Conservation (phyloP, 2,888 invertebrate genomes). For the Ichneumon xanthorius region DNA sequence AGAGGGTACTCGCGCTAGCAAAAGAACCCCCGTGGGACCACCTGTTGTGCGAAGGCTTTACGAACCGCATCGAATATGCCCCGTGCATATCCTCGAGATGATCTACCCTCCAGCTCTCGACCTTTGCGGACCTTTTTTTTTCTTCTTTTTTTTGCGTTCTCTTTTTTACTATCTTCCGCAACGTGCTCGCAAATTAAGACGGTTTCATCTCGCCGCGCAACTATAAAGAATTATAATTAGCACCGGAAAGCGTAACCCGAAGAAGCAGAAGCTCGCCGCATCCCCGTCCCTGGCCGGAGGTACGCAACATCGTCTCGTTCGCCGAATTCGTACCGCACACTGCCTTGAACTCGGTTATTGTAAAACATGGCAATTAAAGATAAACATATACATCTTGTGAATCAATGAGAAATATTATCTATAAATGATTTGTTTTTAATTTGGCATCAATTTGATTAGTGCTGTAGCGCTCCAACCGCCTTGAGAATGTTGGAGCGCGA, state of each 20-base stretch:
- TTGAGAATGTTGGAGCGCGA: too few relatives aligned
- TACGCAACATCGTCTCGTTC: not conserved
- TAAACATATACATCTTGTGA: too few relatives aligned
- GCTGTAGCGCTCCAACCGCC: too few relatives aligned
- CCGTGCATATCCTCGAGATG: constrained; percentile 48
- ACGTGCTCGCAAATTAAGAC: constrained; percentile 45
- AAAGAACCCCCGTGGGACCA: constrained; percentile 62
- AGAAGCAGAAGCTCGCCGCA: constrained; percentile 3
- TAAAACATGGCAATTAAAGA: too few relatives aligned
- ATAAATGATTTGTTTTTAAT: too few relatives aligned
- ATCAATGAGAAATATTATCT: too few relatives aligned
- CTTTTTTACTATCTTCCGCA: constrained; percentile 10
- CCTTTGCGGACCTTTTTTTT: not conserved
- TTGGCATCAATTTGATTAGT: too few relatives aligned
- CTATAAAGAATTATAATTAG: constrained; percentile 65
- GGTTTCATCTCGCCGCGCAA: constrained; percentile 30
- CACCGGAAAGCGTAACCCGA: constrained; percentile 34
- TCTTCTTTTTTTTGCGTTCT: constrained; percentile 9
- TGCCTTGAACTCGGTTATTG: constrained; percentile 3
- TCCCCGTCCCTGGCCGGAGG: not conserved
- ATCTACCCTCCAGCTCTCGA: constrained; percentile 12
- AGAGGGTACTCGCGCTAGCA: constrained; percentile 61
- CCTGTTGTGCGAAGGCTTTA: constrained; percentile 67
- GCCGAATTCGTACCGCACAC: not conserved
- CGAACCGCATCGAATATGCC: constrained; percentile 46